Base-by-base conservation (phyloP, 2,888 invertebrate genomes). In the Hypsopygia costalis region DNA sequence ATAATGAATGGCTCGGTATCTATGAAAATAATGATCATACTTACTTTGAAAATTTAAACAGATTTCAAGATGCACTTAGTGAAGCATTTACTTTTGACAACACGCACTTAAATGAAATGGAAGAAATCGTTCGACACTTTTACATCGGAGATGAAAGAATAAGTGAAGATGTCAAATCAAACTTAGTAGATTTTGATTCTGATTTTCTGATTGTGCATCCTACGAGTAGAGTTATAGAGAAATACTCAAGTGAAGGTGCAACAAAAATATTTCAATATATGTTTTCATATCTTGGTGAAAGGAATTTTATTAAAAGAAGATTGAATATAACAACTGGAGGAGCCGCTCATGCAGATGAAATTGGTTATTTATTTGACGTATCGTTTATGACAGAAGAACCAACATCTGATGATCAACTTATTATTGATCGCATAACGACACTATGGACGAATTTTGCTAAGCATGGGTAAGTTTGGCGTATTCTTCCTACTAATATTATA, bases 371-470 rank as follows among this genome's bases (percentile, higher is more conserved):
- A 6, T 76, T 70, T 37, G 69, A 73, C 32, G 46, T 63, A 6
- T 55, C 52, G 0, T 62, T 52, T 11, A 47, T 68, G 41, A 45
- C 42, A 6, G 47, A 56, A 4, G 46, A 47, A 9, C 58, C 61
- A 1, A 48, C 54, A 0, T 41, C 46, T 9, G 54, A 60, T 34
- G 75, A 75, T 40, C 64, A 66, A 43, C 41, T 62, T 1, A 46
- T 62, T 1, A 62, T 74, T 21, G 68, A 74, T 34, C 58, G 58
- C 8, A 52, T 75, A 7, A 73, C 73, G 4, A 59, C 66, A 4
- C 36, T 75, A 25, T 75, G 75, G 75, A 44, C 65, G 1, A 74
- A 74, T 46, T 73, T 73, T 48, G 72, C 54, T 6, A 76, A 73
- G 58, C 61, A 57, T 34, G 62, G 69, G 74, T 73, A 62, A 4